Evolutionary conservation across 2,113 vertebrate species (phyloP), one percentile per base, ranked within the genome.

Genomic region (Melozone crissalis): DNA sequence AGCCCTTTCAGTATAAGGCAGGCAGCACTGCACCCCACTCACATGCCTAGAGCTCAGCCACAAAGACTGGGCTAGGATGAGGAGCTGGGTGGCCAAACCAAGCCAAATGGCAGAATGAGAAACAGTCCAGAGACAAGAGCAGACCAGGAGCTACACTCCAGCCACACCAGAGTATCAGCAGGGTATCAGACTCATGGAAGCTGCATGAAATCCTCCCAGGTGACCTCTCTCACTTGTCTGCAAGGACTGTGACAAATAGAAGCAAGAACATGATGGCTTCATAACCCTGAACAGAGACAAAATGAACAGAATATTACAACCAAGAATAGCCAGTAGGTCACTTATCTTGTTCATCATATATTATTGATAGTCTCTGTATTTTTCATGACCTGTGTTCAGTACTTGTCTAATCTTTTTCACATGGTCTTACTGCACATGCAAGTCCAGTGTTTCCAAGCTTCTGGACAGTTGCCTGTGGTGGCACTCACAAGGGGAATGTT

Each of bases 401-500:
- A 86, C 33, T 75, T 63, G 58, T 28, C 47, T 28, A 10, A 17
- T 39, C 84, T 63, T 35, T 78, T 57, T 26, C 33, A 28, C 39
- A 33, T 11, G 15, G 12, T 44, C n/a, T 79, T 39, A 22, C 21
- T 44, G 49, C 43, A 90, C 15, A 30, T 41, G 43, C 21, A 80
- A 31, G 31, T 44, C 68, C n/a, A 67, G 47, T 14, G 16, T 28
- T 92, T 80, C n/a, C 44, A 33, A 27, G 52, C 27, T 84, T 76
- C 62, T 80, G 39, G 28, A 24, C 20, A 52, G 67, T 37, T 69
- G 26, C n/a, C 21, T 76, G 35, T n/a, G 39, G 20, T 26, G 30
- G 11, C 15, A 46, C 2, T 4, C 4, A 10, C 31, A 18, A n/a
- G 10, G 11, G 13, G 13, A 84, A 55, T 0, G 0, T 8, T 66